Evolutionary conservation across 1,140 invertebrate species (phyloP).

Genomic region (Zaprionus taronus): DNA sequence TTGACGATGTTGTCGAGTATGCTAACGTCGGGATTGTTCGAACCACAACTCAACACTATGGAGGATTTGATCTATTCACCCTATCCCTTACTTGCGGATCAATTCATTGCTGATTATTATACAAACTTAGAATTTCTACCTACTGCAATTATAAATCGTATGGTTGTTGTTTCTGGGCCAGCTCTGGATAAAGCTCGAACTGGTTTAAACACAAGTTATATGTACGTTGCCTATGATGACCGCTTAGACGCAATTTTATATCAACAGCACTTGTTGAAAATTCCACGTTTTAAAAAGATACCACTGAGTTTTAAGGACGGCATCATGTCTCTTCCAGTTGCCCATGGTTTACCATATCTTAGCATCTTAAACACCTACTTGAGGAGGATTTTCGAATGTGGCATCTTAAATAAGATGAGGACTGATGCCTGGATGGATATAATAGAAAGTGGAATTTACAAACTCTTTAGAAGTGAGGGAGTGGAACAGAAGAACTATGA

Average conservation of each 20-base stretch:
- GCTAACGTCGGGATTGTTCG: conserved; percentile 59
- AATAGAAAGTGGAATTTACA: conserved; percentile 26
- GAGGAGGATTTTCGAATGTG: conserved; percentile 47
- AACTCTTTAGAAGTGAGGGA: conserved; percentile 11
- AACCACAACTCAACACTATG: conserved; percentile 48
- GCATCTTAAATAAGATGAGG: conserved; percentile 54
- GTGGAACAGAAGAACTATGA: conserved; percentile 25
- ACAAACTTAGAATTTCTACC: neutral
- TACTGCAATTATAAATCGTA: neutral
- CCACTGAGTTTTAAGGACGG: conserved; percentile 10
- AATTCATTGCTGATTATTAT: neutral
- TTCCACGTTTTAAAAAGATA: conserved; percentile 45
- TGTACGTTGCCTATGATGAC: conserved; percentile 44
- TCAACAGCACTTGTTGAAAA: conserved; percentile 55
- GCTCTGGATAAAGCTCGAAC: conserved; percentile 11
- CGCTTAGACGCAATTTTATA: conserved; percentile 48
- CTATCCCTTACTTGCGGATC: conserved; percentile 38
- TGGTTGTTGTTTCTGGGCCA: no score
- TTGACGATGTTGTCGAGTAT: conserved; percentile 63
- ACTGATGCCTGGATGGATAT: conserved; percentile 37
- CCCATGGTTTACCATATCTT: conserved; percentile 42
- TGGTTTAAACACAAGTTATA: conserved; percentile 41
- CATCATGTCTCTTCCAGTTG: conserved; percentile 24
- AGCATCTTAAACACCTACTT: conserved; percentile 37
- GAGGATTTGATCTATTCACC: conserved; percentile 42